Base-by-base conservation (phyloP, 2,888 invertebrate species). In the Lacanobia wlatinum region DNA sequence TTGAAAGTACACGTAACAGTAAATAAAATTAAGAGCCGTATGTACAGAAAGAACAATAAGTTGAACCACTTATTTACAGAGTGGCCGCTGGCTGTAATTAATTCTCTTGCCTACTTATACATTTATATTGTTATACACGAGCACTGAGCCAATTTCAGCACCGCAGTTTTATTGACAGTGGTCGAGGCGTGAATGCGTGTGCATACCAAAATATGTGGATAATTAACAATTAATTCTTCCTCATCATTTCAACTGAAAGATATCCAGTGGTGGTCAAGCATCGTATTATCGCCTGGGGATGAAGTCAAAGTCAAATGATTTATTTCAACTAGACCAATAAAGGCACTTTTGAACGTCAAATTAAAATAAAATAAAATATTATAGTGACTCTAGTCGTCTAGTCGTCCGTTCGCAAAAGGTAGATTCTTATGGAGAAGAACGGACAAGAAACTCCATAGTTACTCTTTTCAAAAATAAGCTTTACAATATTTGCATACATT, bases 41-140 rank as follows among this genome's bases (percentile, higher is more conserved):
- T 48, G 18, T 10, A 48, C 68, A 40, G 12, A 55, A 76, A 67
- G 64, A 63, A 72, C 64, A 72, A 74, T 72, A 74, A 38, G 64
- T 53, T 43, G 38, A 8, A 28, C 66, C 40, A 18, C 43, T 75
- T 67, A 23, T 73, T 76, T 76, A 55, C 48, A 16, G 40, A 76
- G 16, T 10, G 55, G 5, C 10, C 40, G 21, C 46, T 48, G 34
- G 68, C 28, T 43, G 73, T 76, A 73, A 73, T 73, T 67, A 68
- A 73, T 76, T 43, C 40, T 18, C 55, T n/a, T 56, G 28, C 28
- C 48, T 67, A 56, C 48, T 23, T 67, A 68, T 50, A 40, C n/a
- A 56, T 73, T 16, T 56, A 56, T 43, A 68, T 55, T 28, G 23
- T 46, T 46, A 18, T 40, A 38, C 55, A 34, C 40, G 21, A n/a